phyloP scores from a whole-genome alignment of 2,888 invertebrate species.

The Philopedon plagiatum region DNA sequence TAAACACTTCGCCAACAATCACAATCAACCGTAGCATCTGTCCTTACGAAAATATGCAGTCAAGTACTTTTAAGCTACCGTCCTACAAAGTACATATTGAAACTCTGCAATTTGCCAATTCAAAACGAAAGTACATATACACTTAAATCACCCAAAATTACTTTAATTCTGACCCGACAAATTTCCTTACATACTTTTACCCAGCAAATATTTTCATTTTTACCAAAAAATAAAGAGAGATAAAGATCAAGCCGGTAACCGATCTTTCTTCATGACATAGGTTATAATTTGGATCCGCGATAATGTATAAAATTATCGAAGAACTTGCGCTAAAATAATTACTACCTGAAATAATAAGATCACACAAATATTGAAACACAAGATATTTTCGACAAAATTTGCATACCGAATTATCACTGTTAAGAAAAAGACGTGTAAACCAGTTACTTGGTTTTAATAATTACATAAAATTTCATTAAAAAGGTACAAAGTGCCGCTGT shows the following conservation, averaged over 20 bases:
- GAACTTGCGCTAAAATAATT: conserved; percentile 25
- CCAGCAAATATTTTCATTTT: neutral
- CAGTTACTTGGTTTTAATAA: conserved; percentile 51
- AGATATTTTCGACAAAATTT: conserved; percentile 44
- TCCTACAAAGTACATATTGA: too few species aligned
- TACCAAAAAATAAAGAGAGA: neutral
- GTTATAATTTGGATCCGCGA: conserved; percentile 1
- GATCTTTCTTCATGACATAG: conserved; percentile 2
- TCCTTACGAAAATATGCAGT: too few species aligned
- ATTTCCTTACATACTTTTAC: neutral
- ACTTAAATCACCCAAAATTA: neutral
- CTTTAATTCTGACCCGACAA: neutral
- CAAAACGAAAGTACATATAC: neutral
- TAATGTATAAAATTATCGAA: conserved; percentile 25
- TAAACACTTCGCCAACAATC: too few species aligned
- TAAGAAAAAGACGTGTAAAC: conserved; percentile 49
- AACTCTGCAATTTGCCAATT: neutral
- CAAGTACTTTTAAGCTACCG: too few species aligned
- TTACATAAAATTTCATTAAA: conserved; percentile 51
- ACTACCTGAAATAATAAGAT: conserved; percentile 23
- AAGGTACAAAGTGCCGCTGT: conserved; percentile 40
- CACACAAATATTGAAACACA: conserved; percentile 51
- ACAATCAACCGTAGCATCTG: too few species aligned
- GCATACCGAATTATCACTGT: conserved; percentile 53
- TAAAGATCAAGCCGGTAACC: neutral